A percentile compares a stretch with the other conserved stretches of the same genome.
Evolutionary conservation across 2,888 invertebrate species (phyloP).

Genomic region (Lepetodrilus schrolli): DNA sequence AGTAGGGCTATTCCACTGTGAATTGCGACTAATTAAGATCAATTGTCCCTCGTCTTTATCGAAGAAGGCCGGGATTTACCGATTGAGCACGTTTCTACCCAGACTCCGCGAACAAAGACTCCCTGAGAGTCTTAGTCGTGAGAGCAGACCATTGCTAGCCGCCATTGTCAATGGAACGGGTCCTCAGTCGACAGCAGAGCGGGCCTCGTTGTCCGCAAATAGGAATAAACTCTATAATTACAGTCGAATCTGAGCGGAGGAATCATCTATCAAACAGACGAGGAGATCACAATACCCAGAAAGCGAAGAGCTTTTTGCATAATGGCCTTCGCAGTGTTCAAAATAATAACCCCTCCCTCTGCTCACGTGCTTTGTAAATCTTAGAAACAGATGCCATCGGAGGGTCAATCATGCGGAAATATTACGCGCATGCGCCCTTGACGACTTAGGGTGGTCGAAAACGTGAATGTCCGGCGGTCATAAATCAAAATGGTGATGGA

Average conservation of each 20-base stretch:
- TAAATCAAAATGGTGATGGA: constrained; percentile 6
- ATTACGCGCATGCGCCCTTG: constrained; percentile 10
- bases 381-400: constrained; percentile 15
- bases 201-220: not conserved
- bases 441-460: not conserved
- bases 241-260: not conserved
- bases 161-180: not conserved
- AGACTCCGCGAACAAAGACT: not conserved
- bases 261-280: not conserved
- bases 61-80: not conserved
- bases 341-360: constrained; percentile 13
- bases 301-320: not conserved
- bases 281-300: not conserved
- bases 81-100: not conserved
- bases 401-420: constrained; percentile 8
- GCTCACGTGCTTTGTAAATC: not conserved
- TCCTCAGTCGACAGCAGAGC: not conserved
- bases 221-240: constrained; percentile 3
- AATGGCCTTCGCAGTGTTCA: not conserved
- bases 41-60: constrained; percentile 21
- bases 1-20: not conserved
- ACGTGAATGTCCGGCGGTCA: not conserved
- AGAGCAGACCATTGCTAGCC: not conserved
- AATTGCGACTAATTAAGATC: constrained; percentile 17
- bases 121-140: not conserved